Evolutionary conservation across 1,140 invertebrate species (phyloP).

Genomic region (Drosophila malerkotliana): DNA sequence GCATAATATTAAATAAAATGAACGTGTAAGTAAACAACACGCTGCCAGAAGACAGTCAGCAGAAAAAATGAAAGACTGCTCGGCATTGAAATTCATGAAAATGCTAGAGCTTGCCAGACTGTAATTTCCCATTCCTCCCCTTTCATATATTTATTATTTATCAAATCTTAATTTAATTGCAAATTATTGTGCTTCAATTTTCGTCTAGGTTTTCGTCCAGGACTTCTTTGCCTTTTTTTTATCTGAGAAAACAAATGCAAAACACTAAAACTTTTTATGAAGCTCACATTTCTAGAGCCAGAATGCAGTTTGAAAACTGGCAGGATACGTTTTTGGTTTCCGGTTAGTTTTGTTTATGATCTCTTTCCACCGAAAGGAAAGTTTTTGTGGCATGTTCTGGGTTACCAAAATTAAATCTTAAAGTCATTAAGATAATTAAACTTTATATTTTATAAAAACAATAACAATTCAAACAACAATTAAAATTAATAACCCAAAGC

Average conservation of each 20-base stretch:
- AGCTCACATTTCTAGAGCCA: conserved; percentile 10
- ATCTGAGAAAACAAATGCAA: conserved; percentile 7
- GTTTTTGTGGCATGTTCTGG: neutral
- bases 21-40: conserved; percentile 55
- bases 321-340: conserved; percentile 1
- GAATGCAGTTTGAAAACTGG: neutral
- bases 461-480: neutral
- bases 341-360: conserved; percentile 15
- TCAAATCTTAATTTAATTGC: conserved; percentile 64
- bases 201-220: neutral
- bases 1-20: conserved; percentile 71
- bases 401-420: too few species aligned
- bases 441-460: too few species aligned
- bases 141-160: conserved; percentile 47
- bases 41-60: conserved; percentile 23
- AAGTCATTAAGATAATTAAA: too few species aligned
- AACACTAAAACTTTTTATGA: conserved; percentile 8
- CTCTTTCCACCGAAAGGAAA: neutral
- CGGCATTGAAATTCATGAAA: conserved; percentile 65
- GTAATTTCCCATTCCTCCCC: neutral
- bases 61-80: conserved; percentile 20
- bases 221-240: neutral
- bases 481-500: conserved; percentile 22
- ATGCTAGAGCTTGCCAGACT: conserved; percentile 3
- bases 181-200: conserved; percentile 44